phyloP scores from a whole-genome alignment of 2,888 invertebrate genomes.

The Pandemis corylana region DNA sequence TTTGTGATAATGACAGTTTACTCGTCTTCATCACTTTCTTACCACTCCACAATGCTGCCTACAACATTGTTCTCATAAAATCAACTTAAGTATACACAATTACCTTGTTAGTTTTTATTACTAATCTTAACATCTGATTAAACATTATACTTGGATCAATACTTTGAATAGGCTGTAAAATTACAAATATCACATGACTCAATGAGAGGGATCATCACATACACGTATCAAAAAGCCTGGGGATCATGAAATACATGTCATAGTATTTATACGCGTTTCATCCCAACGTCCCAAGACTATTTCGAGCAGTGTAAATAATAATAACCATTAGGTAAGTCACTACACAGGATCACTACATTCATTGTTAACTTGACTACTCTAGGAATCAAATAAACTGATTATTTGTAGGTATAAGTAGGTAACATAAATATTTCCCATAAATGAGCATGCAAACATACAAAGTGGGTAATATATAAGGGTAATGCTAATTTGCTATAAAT shows the following conservation, averaged over 20 bases:
- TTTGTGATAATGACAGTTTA: constrained; percentile 33
- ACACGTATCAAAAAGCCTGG: background rate
- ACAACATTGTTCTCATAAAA: constrained; percentile 24
- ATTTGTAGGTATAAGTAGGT: too few relatives aligned
- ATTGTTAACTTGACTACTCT: background rate
- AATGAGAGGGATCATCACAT: background rate
- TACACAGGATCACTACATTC: too few relatives aligned
- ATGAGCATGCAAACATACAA: background rate
- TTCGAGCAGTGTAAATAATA: background rate
- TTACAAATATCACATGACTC: background rate
- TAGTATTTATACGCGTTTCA: background rate
- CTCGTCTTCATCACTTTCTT: constrained; percentile 12
- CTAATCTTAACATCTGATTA: constrained; percentile 4
- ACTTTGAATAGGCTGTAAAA: background rate
- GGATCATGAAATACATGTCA: background rate
- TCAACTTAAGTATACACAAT: constrained; percentile 18
- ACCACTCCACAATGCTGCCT: constrained; percentile 7
- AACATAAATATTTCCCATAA: background rate
- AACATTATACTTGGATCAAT: background rate
- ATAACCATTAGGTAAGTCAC: background rate
- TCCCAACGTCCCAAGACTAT: background rate
- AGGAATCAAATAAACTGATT: background rate
- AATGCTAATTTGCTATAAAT: background rate
- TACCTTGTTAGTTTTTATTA: constrained; percentile 40
- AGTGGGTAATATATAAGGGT: background rate